Conservation (phyloP, 2,797 vertebrate genomes). For the Enteromius trimaculatus region DNA sequence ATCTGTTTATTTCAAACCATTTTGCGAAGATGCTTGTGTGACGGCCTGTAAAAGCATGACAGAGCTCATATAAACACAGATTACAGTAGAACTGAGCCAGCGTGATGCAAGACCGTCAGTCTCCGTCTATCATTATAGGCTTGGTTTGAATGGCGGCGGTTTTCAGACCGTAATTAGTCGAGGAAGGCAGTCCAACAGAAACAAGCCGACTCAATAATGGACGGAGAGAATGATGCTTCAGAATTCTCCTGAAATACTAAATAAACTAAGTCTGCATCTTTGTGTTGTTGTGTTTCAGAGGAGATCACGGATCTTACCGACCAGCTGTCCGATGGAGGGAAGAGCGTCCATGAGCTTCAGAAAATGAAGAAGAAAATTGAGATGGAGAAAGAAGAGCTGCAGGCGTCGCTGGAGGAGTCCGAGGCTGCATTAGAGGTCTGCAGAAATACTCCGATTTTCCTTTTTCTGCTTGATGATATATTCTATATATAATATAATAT, state of each 20-base stretch:
- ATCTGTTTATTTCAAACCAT: background rate
- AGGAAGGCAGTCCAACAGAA: conserved; percentile 26
- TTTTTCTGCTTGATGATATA: background rate
- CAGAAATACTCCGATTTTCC: background rate
- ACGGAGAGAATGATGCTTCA: background rate
- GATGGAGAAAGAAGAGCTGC: conserved; percentile 86
- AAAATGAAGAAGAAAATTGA: conserved; percentile 85
- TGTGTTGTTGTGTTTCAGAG: conserved; percentile 66
- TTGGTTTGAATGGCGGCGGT: conserved; percentile 12
- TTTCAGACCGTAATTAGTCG: conserved; percentile 34
- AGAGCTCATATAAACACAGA: background rate
- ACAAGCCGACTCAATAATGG: conserved; percentile 31
- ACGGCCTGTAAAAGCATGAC: background rate
- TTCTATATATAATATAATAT: no score
- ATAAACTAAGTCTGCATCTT: background rate
- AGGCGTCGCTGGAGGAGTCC: conserved; percentile 82
- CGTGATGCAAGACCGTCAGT: background rate
- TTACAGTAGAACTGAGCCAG: background rate
- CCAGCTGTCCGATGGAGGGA: conserved; percentile 81
- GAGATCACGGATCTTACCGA: conserved; percentile 82
- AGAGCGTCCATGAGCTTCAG: conserved; percentile 83
- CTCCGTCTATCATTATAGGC: conserved; percentile 27
- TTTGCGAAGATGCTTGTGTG: background rate
- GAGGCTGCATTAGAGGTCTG: conserved; percentile 83
- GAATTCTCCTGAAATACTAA: background rate